Evolutionary conservation across 2,888 invertebrate species (phyloP).

Genomic region (Epiblema foenella): DNA sequence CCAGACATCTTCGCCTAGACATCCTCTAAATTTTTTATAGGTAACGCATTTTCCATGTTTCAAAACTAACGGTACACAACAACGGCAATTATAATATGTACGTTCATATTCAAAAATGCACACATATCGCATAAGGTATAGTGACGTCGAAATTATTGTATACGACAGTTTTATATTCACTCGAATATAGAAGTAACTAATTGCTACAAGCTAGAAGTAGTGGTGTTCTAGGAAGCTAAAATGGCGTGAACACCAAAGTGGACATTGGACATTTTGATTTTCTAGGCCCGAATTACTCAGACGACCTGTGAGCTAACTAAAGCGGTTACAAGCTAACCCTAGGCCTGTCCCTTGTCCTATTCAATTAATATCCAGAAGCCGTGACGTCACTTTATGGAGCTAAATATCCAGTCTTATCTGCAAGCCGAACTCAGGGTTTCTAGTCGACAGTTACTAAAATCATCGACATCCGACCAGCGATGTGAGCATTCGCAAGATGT

Average conservation of each 20-base stretch:
- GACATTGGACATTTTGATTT: neutral
- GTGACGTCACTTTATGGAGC: neutral
- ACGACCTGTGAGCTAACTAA: neutral
- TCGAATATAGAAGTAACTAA: too few species aligned
- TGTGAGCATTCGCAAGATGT: too few species aligned
- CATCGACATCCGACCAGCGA: too few species aligned
- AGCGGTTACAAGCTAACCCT: neutral
- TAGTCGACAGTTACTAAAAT: neutral
- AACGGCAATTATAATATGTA: neutral
- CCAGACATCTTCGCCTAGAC: too few species aligned
- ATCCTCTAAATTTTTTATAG: too few species aligned
- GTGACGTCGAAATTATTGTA: neutral
- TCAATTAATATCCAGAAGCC: neutral
- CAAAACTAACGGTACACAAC: neutral
- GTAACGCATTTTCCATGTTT: too few species aligned
- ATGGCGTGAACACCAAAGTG: neutral
- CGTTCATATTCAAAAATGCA: too few species aligned
- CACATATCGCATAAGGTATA: neutral
- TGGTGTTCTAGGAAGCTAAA: too few species aligned
- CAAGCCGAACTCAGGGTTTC: neutral
- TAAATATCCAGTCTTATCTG: neutral
- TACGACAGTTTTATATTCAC: neutral
- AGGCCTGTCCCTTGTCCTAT: neutral
- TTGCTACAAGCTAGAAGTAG: neutral
- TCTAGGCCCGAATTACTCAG: neutral